Evolutionary conservation across 2,113 vertebrate species (phyloP).

Genomic region (Eubucco bourcierii): DNA sequence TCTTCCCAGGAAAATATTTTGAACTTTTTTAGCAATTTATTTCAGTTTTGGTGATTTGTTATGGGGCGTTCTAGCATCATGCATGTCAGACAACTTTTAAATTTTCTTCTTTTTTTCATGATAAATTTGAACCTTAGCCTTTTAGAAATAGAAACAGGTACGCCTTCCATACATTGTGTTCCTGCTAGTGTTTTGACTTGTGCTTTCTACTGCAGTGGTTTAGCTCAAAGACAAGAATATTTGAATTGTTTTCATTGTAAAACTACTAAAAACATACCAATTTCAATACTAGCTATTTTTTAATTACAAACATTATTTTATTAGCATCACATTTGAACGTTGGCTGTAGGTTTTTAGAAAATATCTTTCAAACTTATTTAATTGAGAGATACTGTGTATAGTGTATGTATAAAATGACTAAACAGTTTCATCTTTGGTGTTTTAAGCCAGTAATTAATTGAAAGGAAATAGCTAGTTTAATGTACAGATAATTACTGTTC

Average conservation of each 20-base stretch:
- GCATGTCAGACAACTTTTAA: background rate
- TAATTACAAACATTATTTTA: background rate
- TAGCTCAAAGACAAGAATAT: background rate
- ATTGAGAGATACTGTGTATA: accelerated
- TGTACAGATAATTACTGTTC: background rate
- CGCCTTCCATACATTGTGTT: background rate
- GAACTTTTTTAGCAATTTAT: background rate
- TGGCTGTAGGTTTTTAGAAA: background rate
- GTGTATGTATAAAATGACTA: background rate
- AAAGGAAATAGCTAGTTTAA: background rate
- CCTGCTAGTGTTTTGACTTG: background rate
- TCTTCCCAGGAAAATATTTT: background rate
- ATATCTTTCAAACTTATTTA: background rate
- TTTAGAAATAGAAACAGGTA: background rate
- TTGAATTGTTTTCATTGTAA: background rate
- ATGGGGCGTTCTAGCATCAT: background rate
- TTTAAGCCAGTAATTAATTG: background rate
- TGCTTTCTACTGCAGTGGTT: background rate
- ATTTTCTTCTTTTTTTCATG: background rate
- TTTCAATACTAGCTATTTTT: background rate
- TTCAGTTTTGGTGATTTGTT: background rate
- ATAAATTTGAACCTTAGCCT: background rate
- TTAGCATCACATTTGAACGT: background rate
- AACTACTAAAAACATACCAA: background rate
- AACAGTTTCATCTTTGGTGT: background rate